Evolutionary conservation across 2,888 invertebrate genomes (phyloP).

Genomic region (Ceratothoa steindachneri): DNA sequence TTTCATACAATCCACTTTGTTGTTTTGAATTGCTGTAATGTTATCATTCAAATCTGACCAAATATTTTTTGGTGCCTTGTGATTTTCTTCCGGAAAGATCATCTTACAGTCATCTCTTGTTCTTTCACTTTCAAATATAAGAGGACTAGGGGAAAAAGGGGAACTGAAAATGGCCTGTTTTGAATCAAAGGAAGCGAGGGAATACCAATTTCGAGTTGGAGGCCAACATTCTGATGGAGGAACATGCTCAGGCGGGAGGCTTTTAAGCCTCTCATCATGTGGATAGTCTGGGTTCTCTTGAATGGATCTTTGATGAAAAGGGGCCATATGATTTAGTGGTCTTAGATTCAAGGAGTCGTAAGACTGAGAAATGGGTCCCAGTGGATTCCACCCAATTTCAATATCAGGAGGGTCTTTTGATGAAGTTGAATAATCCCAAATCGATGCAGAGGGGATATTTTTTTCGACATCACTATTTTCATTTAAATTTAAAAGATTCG

Average conservation of each 20-base stretch:
- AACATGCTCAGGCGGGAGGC: neutral
- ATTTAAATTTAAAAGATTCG: neutral
- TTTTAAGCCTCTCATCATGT: too few species aligned
- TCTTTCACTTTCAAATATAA: neutral
- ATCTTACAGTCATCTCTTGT: neutral
- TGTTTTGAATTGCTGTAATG: neutral
- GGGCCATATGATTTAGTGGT: neutral
- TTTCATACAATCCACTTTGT: neutral
- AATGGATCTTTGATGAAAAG: neutral
- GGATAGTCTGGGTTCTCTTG: neutral
- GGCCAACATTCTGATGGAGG: neutral
- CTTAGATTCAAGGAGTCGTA: neutral
- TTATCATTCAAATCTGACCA: constrained; percentile 6
- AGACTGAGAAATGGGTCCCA: neutral
- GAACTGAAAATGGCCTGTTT: neutral
- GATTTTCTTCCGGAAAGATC: neutral
- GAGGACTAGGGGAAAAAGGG: neutral
- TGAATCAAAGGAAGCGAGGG: neutral
- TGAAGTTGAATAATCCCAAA: neutral
- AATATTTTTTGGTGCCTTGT: neutral
- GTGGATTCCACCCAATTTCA: neutral
- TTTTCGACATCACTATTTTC: neutral
- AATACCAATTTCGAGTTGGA: neutral
- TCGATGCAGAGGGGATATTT: neutral
- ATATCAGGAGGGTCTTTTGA: neutral